These are phyloP conservation scores for Numenius arquata DNA, from an alignment of 2,113 vertebrate genomes.

Conservation along the genomic window DNA sequence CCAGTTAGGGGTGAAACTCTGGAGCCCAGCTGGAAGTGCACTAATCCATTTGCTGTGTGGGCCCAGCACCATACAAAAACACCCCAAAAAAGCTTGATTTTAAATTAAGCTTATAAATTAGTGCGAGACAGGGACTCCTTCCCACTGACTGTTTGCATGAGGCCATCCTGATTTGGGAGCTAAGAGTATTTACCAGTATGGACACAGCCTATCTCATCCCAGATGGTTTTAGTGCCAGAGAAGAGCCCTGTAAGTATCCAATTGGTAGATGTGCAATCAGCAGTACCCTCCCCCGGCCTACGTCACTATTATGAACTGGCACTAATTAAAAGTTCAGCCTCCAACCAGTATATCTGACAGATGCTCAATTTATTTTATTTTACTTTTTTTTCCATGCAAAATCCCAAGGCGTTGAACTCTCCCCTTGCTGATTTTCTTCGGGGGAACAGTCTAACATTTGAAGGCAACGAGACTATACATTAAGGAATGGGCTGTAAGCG, in stretches of 20 bases:
- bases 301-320: rapidly evolving
- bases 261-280: neutral
- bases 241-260: neutral
- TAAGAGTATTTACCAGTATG: neutral
- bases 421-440: neutral
- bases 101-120: neutral
- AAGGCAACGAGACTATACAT: neutral
- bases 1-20: neutral
- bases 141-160: neutral
- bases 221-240: neutral
- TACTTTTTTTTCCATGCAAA: neutral
- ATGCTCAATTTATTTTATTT: neutral
- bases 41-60: neutral
- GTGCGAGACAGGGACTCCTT: neutral
- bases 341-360: neutral
- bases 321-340: neutral
- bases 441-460: neutral
- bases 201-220: neutral
- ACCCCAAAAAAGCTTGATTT: neutral
- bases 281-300: neutral
- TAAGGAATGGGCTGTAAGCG: neutral
- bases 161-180: neutral
- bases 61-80: neutral
- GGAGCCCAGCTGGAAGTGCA: neutral
- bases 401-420: neutral